These are phyloP conservation scores for Lophotriccus pileatus DNA, from an alignment of 2,797 vertebrate species.

Conservation along the genomic window DNA sequence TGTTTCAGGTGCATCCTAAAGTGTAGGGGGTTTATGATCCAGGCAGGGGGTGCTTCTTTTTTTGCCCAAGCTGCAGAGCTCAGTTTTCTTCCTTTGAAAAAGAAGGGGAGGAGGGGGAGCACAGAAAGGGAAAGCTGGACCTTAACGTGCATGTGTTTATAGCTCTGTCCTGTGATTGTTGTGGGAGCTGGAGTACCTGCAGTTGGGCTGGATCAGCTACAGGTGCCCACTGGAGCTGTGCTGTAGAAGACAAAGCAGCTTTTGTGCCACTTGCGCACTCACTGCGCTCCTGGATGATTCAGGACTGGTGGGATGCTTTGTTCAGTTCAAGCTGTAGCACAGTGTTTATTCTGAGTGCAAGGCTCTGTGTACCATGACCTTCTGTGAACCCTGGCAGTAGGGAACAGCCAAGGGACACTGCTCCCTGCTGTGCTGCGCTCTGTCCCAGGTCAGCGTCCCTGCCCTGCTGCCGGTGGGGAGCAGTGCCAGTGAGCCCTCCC, in stretches of 20 bases:
- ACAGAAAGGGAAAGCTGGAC: neutral
- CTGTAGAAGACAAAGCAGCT: neutral
- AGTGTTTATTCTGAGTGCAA: rapidly evolving
- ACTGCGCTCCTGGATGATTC: rapidly evolving
- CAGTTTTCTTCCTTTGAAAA: neutral
- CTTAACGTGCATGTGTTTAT: neutral
- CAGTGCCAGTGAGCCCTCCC: neutral
- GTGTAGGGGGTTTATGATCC: neutral
- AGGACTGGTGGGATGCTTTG: rapidly evolving
- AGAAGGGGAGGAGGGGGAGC: neutral
- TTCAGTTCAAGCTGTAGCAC: neutral
- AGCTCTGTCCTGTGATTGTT: neutral
- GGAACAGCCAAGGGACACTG: neutral
- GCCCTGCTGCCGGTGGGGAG: neutral
- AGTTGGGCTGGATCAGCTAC: neutral
- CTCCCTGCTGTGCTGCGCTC: neutral
- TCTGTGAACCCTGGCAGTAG: neutral
- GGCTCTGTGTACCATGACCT: neutral
- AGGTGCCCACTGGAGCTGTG: neutral
- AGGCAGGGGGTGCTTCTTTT: neutral
- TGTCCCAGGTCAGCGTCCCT: neutral
- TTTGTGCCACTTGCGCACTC: rapidly evolving
- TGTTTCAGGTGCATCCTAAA: neutral
- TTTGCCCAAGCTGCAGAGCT: neutral
- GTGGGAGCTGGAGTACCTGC: neutral